A percentile compares a stretch with the other conserved stretches of the same genome.
phyloP scores from a whole-genome alignment of 2,113 vertebrate species.

The Terrapene triunguis region DNA sequence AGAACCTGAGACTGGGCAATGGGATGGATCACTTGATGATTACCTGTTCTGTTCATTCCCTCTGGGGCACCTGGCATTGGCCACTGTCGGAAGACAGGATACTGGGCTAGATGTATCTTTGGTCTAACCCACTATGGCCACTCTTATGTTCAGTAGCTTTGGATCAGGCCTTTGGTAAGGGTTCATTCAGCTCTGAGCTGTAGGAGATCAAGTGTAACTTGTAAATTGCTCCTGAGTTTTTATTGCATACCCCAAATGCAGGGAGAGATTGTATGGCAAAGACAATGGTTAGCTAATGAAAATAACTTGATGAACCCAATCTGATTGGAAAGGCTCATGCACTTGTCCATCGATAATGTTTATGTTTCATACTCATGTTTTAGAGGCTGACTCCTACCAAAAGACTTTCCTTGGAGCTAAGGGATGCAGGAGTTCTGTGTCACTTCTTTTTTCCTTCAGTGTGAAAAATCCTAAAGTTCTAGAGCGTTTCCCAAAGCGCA shows the following conservation, averaged over 20 bases:
- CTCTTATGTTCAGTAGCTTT: too few species aligned
- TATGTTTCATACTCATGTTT: neutral
- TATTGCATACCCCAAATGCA: neutral
- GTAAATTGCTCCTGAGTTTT: neutral
- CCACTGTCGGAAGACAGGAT: too few species aligned
- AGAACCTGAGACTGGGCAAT: too few species aligned
- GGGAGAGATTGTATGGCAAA: neutral
- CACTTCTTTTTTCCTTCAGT: fast-evolving
- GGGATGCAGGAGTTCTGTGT: neutral
- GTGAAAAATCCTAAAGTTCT: neutral
- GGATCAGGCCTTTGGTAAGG: neutral
- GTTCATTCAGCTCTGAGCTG: neutral
- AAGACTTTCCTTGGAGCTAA: neutral
- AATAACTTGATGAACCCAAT: neutral
- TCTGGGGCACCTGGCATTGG: too few species aligned
- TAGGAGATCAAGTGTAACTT: neutral
- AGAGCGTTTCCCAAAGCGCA: neutral
- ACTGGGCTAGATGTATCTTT: too few species aligned
- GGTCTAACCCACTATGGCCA: too few species aligned
- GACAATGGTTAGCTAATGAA: neutral
- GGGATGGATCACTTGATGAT: too few species aligned
- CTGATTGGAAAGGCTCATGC: neutral
- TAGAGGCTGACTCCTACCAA: neutral
- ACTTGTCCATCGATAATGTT: neutral
- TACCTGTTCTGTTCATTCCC: too few species aligned